Conservation (phyloP, 2,797 vertebrate species). For the Takifugu rubripes region DNA sequence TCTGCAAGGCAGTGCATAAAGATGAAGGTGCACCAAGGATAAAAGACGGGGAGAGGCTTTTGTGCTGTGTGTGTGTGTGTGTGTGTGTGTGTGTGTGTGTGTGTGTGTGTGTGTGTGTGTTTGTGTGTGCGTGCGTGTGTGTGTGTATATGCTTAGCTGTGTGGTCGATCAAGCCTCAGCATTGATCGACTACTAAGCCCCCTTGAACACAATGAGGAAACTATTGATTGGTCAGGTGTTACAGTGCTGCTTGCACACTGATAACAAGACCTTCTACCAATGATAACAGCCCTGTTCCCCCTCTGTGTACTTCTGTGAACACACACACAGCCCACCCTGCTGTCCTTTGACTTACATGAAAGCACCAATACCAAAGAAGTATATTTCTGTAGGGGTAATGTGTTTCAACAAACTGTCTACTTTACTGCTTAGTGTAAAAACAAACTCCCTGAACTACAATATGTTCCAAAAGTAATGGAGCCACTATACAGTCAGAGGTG, state of each 20-base stretch:
- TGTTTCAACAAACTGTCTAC: too few species aligned
- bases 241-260: constrained; percentile 66
- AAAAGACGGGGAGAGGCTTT: constrained; percentile 38
- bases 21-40: constrained; percentile 24
- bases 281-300: constrained; percentile 17
- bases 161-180: neutral
- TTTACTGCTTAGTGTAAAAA: too few species aligned
- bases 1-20: constrained; percentile 24
- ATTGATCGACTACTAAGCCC: constrained; percentile 66
- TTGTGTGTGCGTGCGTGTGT: neutral
- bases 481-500: too few species aligned
- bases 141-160: neutral
- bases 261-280: constrained; percentile 64
- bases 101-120: constrained; percentile 1
- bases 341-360: neutral
- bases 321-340: constrained; percentile 24
- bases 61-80: neutral
- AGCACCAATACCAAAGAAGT: neutral
- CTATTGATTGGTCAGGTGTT: constrained; percentile 67
- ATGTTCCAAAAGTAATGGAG: too few species aligned
- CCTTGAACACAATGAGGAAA: constrained; percentile 70
- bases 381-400: neutral
- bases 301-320: constrained; percentile 7
- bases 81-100: neutral
- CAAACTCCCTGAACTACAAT: too few species aligned